Percentiles rank a stretch among this genome's conserved stretches.
These are phyloP conservation scores for Lomographa bimaculata DNA, from an alignment of 2,888 invertebrate genomes.

Conservation along the genomic window DNA sequence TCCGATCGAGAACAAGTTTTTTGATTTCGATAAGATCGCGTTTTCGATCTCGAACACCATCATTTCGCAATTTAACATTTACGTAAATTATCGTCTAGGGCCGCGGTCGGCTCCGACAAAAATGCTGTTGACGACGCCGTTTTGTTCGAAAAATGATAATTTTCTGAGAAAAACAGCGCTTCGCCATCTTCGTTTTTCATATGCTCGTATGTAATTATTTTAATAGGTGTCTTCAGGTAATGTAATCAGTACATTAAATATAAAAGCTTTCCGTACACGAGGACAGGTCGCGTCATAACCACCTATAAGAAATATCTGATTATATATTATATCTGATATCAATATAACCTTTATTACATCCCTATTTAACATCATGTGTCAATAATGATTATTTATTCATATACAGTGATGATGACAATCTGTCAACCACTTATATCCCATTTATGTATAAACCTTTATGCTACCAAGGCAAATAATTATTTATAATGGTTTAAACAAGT, in stretches of 20 bases:
- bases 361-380: slow-evolving; percentile 8
- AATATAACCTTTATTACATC: slow-evolving; percentile 8
- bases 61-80: slow-evolving; percentile 67
- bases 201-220: slow-evolving; percentile 60
- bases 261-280: slow-evolving; percentile 25
- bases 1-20: slow-evolving; percentile 41
- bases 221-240: slow-evolving; percentile 61
- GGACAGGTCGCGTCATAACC: slow-evolving; percentile 16
- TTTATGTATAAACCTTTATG: too few relatives aligned
- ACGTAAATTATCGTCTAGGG: slow-evolving; percentile 61
- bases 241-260: slow-evolving; percentile 39
- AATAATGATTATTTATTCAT: slow-evolving; percentile 14
- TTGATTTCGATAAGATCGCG: slow-evolving; percentile 52
- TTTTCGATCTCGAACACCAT: slow-evolving; percentile 51
- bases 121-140: slow-evolving; percentile 51
- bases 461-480: too few relatives aligned
- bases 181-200: slow-evolving; percentile 48
- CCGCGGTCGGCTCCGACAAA: slow-evolving; percentile 44
- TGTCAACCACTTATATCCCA: slow-evolving; percentile 10
- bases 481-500: slow-evolving; percentile 5
- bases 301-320: slow-evolving; percentile 20
- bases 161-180: slow-evolving; percentile 54
- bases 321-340: too few relatives aligned
- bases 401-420: slow-evolving; percentile 6
- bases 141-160: slow-evolving; percentile 60